A percentile compares a stretch with the other conserved stretches of the same genome.
Evolutionary conservation across 2,797 vertebrate species (phyloP).

Genomic region (Xenopus petersii): DNA sequence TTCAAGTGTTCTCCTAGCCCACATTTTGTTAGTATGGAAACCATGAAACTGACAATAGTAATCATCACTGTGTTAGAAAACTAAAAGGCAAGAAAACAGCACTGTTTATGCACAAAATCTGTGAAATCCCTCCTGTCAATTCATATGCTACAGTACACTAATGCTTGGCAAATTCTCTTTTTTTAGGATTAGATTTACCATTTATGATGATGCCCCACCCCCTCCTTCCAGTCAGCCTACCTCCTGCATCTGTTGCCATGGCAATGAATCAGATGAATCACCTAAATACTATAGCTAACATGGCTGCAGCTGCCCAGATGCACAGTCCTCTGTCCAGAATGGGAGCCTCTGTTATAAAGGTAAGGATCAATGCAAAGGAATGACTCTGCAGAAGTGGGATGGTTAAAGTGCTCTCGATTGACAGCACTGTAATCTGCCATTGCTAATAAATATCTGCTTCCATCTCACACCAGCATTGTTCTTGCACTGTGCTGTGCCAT

Average conservation of each 20-base stretch:
- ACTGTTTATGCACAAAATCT: too few relatives aligned
- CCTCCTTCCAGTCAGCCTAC: slow-evolving; percentile 86
- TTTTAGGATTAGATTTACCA: slow-evolving; percentile 82
- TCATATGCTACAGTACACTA: background rate
- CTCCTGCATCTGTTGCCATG: slow-evolving; percentile 87
- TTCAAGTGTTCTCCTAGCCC: too few relatives aligned
- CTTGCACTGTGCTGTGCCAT: background rate
- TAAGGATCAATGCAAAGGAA: slow-evolving; percentile 54
- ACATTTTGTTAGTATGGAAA: too few relatives aligned
- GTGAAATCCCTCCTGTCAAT: too few relatives aligned
- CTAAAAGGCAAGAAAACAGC: too few relatives aligned
- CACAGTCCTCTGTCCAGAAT: slow-evolving; percentile 82
- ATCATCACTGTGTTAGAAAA: too few relatives aligned
- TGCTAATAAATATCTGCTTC: background rate
- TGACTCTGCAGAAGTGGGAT: background rate
- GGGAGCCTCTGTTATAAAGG: slow-evolving; percentile 88
- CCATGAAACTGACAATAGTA: too few relatives aligned
- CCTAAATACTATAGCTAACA: slow-evolving; percentile 84
- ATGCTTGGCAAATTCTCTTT: slow-evolving; percentile 14
- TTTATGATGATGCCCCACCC: slow-evolving; percentile 95
- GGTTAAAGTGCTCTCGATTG: background rate
- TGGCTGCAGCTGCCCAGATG: slow-evolving; percentile 83
- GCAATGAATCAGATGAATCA: slow-evolving; percentile 94
- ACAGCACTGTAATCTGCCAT: background rate
- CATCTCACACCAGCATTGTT: background rate